Evolutionary conservation across 2,888 invertebrate genomes (phyloP), one percentile per base, ranked within the genome.

Genomic region (Lissonota sp.): DNA sequence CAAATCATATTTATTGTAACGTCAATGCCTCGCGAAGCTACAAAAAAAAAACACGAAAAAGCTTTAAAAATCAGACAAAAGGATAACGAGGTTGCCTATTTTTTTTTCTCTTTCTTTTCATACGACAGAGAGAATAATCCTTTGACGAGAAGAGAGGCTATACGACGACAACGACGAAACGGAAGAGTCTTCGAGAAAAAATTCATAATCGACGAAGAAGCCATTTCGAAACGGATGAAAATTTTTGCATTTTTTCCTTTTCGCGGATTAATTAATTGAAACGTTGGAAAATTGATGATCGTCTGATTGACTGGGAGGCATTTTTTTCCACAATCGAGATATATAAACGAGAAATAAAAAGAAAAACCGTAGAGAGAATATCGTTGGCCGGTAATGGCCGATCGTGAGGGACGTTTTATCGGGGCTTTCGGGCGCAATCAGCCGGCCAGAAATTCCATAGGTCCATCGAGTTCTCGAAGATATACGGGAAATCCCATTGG

Each of bases 401-500:
- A 87, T 80, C 86, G 87, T 46, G 87, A 87, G 83, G 85, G 82
- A 46, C 79, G 85, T 55, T 51, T 73, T 7, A 63, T 82, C 72
- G 83, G 72, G 42, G 81, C 78, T 63, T 86, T 89, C 74, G 86
- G 84, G 39, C 86, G 88, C 26, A 80, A 83, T 51, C 88, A 90
- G 39, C 73, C 86, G 62, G 78, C 77, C 60, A 72, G 85, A 74
- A 85, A 84, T 49, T 84, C 86, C n/a, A 83, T 85, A 49, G 83
- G 84, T 55, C 83, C 86, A 12, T 83, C 82, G 46, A 85, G 82
- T n/a, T 74, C 78, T 6, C 72, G 83, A 39, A 75, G 79, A 70
- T 62, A 70, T 26, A 66, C 81, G n/a, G 80, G 80, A 39, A 73
- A 42, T 94, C 88, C 75, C 83, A 86, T 26, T 89, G 87, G 49